Evolutionary conservation across 37 sponge, comb jelly and placozoan species (phyloP).

Genomic region (Spongilla lacustris): DNA sequence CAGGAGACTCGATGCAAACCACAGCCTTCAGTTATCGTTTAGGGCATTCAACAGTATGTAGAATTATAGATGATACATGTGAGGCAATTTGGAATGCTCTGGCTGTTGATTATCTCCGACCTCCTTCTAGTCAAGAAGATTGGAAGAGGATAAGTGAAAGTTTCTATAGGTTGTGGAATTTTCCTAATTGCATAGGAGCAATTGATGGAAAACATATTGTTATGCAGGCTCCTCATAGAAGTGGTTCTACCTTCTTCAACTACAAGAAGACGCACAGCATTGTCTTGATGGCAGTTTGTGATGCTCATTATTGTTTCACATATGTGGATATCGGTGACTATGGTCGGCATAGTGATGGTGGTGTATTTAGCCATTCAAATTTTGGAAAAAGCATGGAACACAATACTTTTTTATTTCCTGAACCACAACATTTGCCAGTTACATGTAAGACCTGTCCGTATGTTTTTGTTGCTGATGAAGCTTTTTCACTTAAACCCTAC

Average conservation of each 20-base stretch:
- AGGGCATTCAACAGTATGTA: slow-evolving; percentile 27
- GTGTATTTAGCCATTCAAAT: slow-evolving; percentile 10
- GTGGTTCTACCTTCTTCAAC: slow-evolving; percentile 30
- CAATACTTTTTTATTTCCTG: background rate
- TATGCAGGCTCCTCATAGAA: slow-evolving; percentile 36
- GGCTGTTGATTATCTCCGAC: too few species aligned
- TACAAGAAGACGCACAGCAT: slow-evolving; percentile 36
- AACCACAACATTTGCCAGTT: background rate
- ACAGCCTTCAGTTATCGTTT: background rate
- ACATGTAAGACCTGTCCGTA: background rate
- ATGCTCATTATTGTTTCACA: slow-evolving; percentile 35
- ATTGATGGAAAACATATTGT: slow-evolving; percentile 50
- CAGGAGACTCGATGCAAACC: slow-evolving; percentile 30
- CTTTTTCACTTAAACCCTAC: slow-evolving; percentile 14
- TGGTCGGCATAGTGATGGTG: slow-evolving; percentile 15
- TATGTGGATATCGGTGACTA: slow-evolving; percentile 33
- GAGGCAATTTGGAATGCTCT: slow-evolving; percentile 33
- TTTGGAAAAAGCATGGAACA: slow-evolving; percentile 30
- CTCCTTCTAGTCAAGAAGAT: slow-evolving; percentile 8
- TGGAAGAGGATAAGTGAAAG: slow-evolving; percentile 6
- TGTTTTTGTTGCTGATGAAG: slow-evolving; percentile 17
- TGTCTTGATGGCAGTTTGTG: slow-evolving; percentile 46
- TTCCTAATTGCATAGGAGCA: slow-evolving; percentile 23
- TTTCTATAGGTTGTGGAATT: slow-evolving; percentile 18
- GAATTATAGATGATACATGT: slow-evolving; percentile 24